Evolutionary conservation across 2,888 invertebrate species (phyloP), one percentile per base, ranked within the genome.

Genomic region (Opisthograptis luteolata): DNA sequence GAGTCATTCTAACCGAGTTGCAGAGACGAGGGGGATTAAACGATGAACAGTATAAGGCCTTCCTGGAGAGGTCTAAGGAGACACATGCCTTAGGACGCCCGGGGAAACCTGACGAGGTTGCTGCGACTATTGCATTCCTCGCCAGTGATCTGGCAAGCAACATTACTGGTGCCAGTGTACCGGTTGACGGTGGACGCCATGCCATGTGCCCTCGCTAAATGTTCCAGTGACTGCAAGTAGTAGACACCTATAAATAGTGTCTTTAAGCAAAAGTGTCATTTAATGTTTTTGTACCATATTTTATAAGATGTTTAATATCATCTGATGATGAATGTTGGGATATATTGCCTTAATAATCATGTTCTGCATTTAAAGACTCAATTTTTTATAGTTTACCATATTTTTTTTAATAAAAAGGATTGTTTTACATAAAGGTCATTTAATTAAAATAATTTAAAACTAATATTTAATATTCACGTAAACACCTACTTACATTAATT

Each of bases 151-250:
- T 94, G 56, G 95, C 97, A 1, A 96, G 96, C 63, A 98, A 97
- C 74, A 96, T 97, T 2, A 99, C 99, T 5, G 99, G 98, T 2
- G 96, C 93, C 3, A 95, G 94, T 47, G 65, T 99, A 14, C 96
- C 98, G 0, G 96, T 99, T 0, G 99, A 99, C 82, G 99, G 99
- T 13, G 99, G 99, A 0, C 92, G 98, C 34, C 97, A 98, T 81
- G 96, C 96, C 3, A 96, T 98, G 95, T 98, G 98, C 70, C 98
- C 98, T 6, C 93, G 98, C 70, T 97, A 93, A 92, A 6, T 25
- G 17, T 22, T 12, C 9, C 9, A 10, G 6, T 32, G n/a, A n/a
- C n/a, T n/a, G n/a, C n/a, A 12, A 30, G 12, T 13, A n/a, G 22
- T 14, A 25, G 7, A 7, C 6, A 8, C 1, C 4, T 15, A 34